Evolutionary conservation across 2,113 vertebrate genomes (phyloP).

Genomic region (Saccopteryx leptura): DNA sequence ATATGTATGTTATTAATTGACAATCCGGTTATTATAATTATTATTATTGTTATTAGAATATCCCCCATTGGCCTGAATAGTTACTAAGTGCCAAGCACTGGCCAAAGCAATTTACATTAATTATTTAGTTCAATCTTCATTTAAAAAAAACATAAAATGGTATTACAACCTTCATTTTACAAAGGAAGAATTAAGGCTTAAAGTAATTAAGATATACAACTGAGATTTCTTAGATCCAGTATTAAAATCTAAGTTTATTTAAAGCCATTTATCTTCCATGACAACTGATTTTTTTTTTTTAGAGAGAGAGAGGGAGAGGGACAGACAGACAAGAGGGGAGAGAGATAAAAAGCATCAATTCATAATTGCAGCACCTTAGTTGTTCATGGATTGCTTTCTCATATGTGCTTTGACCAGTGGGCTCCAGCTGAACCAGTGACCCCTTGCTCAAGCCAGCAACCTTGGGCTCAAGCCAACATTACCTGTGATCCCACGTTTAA

Average conservation of each 20-base stretch:
- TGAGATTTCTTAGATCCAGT: not conserved
- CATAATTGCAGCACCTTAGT: too few species aligned
- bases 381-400: too few species aligned
- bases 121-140: not conserved
- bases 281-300: not conserved
- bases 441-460: too few species aligned
- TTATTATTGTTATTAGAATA: not conserved
- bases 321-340: too few species aligned
- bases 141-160: not conserved
- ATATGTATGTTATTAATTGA: not conserved
- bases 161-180: not conserved
- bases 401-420: too few species aligned
- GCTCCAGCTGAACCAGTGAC: too few species aligned
- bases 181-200: not conserved
- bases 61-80: not conserved
- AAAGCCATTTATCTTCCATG: slow-evolving; percentile 38
- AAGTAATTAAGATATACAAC: not conserved
- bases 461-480: too few species aligned
- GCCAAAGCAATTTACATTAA: slow-evolving; percentile 1
- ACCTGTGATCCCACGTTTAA: too few species aligned
- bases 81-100: not conserved
- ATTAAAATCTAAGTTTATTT: slow-evolving; percentile 44
- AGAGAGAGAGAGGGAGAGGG: too few species aligned
- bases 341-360: too few species aligned
- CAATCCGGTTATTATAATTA: not conserved